Evolutionary conservation across 2,888 invertebrate species (phyloP).

Genomic region (Chironomus tentans): DNA sequence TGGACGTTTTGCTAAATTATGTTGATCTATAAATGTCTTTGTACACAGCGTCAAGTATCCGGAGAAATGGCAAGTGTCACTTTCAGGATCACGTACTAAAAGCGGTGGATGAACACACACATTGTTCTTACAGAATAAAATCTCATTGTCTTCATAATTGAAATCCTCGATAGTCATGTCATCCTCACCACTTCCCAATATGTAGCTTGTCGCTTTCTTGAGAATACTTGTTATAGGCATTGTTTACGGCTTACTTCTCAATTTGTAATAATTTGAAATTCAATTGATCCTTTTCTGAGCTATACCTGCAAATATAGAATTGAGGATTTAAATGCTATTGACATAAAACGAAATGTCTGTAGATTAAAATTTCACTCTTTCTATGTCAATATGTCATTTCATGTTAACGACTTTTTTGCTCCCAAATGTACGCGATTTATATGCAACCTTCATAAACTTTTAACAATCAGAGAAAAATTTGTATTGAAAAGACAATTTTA

Average conservation of each 20-base stretch:
- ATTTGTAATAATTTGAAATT: too few relatives aligned
- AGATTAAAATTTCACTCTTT: too few relatives aligned
- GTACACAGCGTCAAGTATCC: slow-evolving; percentile 84
- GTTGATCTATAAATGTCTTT: slow-evolving; percentile 67
- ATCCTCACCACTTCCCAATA: slow-evolving; percentile 58
- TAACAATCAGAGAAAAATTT: background rate
- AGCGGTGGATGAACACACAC: slow-evolving; percentile 94
- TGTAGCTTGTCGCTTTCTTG: slow-evolving; percentile 69
- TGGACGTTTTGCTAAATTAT: slow-evolving; percentile 64
- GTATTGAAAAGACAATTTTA: background rate
- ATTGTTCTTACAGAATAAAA: slow-evolving; percentile 88
- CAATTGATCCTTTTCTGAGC: too few relatives aligned
- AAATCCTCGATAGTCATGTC: slow-evolving; percentile 51
- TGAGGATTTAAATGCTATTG: too few relatives aligned
- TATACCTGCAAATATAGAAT: too few relatives aligned
- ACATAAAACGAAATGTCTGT: too few relatives aligned
- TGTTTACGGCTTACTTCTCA: background rate
- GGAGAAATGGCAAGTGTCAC: slow-evolving; percentile 81
- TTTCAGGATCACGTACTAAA: slow-evolving; percentile 61
- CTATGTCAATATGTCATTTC: too few relatives aligned
- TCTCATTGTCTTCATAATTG: slow-evolving; percentile 72
- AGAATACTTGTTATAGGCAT: slow-evolving; percentile 73
- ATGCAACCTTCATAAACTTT: background rate
- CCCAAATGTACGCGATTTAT: background rate
- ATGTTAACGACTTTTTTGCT: too few relatives aligned